Conservation (phyloP, 2,113 vertebrate genomes). For the Lipotes vexillifer region DNA sequence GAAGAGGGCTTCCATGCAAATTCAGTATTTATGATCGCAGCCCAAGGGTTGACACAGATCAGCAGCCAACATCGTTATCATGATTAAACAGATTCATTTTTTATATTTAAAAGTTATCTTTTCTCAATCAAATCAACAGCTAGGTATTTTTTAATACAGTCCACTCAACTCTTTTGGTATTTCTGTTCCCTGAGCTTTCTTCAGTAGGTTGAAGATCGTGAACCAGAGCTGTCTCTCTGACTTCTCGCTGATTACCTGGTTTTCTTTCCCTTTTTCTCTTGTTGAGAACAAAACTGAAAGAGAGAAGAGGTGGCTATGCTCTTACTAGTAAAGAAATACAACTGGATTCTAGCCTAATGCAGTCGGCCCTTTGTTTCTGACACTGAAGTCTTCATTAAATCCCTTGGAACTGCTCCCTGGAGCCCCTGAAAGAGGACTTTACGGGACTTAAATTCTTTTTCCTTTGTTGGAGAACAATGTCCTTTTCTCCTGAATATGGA, state of each 20-base stretch:
- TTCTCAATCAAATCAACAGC: neutral
- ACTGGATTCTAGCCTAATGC: slow-evolving; percentile 75
- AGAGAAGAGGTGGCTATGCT: slow-evolving; percentile 69
- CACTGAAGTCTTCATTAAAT: slow-evolving; percentile 76
- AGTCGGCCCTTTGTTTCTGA: slow-evolving; percentile 74
- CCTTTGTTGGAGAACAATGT: slow-evolving; percentile 72
- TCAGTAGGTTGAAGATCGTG: slow-evolving; percentile 27
- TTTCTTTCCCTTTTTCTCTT: slow-evolving; percentile 7
- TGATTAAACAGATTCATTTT: neutral
- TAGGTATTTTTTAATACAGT: neutral
- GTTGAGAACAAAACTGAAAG: slow-evolving; percentile 62
- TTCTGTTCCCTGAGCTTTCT: neutral
- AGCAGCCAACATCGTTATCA: neutral
- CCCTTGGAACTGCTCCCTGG: slow-evolving; percentile 54
- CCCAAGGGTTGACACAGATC: neutral
- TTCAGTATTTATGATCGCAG: neutral
- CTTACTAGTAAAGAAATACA: slow-evolving; percentile 70
- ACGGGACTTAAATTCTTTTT: slow-evolving; percentile 74
- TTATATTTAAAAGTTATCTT: neutral
- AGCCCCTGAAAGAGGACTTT: slow-evolving; percentile 76
- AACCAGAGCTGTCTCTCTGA: slow-evolving; percentile 42
- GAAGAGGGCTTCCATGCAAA: slow-evolving; percentile 33
- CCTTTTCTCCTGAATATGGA: slow-evolving; percentile 75
- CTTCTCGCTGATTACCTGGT: slow-evolving; percentile 51
- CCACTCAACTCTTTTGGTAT: neutral